A percentile compares a stretch with the other conserved stretches of the same genome.
Evolutionary conservation across 2,888 invertebrate genomes (phyloP).

Genomic region (Drosophila setosimentum): DNA sequence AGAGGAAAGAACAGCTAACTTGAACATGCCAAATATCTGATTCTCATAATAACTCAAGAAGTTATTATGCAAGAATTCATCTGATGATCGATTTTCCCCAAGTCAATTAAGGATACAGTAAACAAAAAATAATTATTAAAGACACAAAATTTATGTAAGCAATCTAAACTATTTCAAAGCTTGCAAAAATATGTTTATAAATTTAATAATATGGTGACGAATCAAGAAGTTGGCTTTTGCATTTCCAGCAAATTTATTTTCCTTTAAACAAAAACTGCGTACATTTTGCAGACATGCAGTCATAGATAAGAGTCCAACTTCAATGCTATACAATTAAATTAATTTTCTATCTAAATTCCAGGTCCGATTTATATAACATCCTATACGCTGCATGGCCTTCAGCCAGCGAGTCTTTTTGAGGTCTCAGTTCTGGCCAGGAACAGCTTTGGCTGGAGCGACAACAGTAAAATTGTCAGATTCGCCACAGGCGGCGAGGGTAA

Average conservation of each 20-base stretch:
- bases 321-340: background rate
- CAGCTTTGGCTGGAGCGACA: conserved; percentile 93
- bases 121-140: background rate
- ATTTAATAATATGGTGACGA: background rate
- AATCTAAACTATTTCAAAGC: background rate
- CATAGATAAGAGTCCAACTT: background rate
- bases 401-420: conserved; percentile 91
- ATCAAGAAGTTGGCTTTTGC: background rate
- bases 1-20: background rate
- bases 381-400: conserved; percentile 91
- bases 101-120: background rate
- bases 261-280: background rate
- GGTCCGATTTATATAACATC: conserved; percentile 92
- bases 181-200: background rate
- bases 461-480: conserved; percentile 90
- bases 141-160: background rate
- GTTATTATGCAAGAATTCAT: background rate
- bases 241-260: background rate
- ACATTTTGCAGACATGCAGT: background rate
- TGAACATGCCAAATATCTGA: background rate
- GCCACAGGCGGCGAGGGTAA: conserved; percentile 91
- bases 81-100: no score
- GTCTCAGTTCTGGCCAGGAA: conserved; percentile 92
- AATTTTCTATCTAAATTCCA: conserved; percentile 58
- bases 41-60: background rate